These are phyloP conservation scores for Tipula confusa DNA, from an alignment of 2,888 invertebrate genomes.

Conservation along the genomic window DNA sequence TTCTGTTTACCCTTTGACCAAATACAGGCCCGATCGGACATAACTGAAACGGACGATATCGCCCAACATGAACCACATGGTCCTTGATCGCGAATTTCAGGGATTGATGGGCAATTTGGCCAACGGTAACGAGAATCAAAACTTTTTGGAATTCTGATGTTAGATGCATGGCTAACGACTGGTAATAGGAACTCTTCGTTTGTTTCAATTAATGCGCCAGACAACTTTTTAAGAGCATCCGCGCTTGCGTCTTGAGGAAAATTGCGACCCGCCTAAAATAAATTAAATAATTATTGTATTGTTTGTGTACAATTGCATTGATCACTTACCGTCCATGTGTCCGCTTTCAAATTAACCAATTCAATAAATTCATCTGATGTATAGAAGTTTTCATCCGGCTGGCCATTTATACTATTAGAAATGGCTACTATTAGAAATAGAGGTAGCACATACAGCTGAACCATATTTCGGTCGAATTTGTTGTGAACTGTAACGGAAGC, in stretches of 20 bases:
- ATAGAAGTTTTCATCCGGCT: too few relatives aligned
- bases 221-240: slow-evolving; percentile 50
- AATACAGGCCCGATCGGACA: slow-evolving; percentile 69
- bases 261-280: slow-evolving; percentile 65
- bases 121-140: slow-evolving; percentile 80
- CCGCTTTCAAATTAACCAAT: slow-evolving; percentile 61
- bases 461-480: too few relatives aligned
- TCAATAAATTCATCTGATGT: slow-evolving; percentile 69
- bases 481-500: too few relatives aligned
- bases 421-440: too few relatives aligned
- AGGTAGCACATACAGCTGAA: too few relatives aligned
- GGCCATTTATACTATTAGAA: too few relatives aligned
- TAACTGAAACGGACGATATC: slow-evolving; percentile 85
- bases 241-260: slow-evolving; percentile 60
- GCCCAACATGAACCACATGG: slow-evolving; percentile 95
- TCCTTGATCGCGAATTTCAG: slow-evolving; percentile 79
- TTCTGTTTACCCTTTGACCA: slow-evolving; percentile 42
- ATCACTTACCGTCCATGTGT: slow-evolving; percentile 62
- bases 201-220: not conserved
- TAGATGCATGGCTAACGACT: slow-evolving; percentile 42
- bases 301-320: slow-evolving; percentile 33
- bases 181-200: slow-evolving; percentile 47
- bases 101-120: slow-evolving; percentile 80
- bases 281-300: slow-evolving; percentile 30
- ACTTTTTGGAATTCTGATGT: slow-evolving; percentile 58